Conservation (phyloP, 2,797 vertebrate genomes). For the Lerista edwardsae region DNA sequence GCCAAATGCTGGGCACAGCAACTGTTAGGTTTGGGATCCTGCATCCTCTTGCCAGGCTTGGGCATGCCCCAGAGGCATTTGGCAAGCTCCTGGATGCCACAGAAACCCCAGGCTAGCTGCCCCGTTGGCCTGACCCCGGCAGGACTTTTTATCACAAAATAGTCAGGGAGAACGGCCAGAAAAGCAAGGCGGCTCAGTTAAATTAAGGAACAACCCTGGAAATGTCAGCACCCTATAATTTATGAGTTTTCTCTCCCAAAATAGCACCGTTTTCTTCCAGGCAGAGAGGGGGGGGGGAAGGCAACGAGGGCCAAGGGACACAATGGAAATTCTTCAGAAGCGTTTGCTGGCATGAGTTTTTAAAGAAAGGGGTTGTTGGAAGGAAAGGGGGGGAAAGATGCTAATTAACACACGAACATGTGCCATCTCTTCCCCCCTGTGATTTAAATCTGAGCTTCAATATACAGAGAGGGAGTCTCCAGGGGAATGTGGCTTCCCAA, state of each 20-base stretch:
- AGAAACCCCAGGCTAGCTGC: neutral
- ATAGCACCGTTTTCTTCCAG: conserved; percentile 1
- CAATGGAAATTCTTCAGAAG: conserved; percentile 3
- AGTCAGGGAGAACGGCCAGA: neutral
- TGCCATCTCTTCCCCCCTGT: neutral
- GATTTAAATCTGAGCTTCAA: neutral
- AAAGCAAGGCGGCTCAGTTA: neutral
- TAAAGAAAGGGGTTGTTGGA: neutral
- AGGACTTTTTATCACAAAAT: neutral
- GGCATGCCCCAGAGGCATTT: neutral
- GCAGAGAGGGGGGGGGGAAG: neutral
- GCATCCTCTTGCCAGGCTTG: neutral
- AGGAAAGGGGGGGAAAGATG: neutral
- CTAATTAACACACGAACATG: neutral
- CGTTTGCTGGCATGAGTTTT: neutral
- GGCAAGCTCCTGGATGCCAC: neutral
- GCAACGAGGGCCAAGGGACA: neutral
- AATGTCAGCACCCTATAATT: neutral
- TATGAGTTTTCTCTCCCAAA: neutral
- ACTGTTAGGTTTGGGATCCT: too few relatives aligned
- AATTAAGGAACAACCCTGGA: neutral
- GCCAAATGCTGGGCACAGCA: neutral
- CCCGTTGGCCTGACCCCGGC: neutral
- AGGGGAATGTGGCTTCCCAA: too few relatives aligned
- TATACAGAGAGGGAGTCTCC: too few relatives aligned